These are phyloP conservation scores for Bubo bubo DNA, from an alignment of 2,113 vertebrate genomes.

Conservation along the genomic window DNA sequence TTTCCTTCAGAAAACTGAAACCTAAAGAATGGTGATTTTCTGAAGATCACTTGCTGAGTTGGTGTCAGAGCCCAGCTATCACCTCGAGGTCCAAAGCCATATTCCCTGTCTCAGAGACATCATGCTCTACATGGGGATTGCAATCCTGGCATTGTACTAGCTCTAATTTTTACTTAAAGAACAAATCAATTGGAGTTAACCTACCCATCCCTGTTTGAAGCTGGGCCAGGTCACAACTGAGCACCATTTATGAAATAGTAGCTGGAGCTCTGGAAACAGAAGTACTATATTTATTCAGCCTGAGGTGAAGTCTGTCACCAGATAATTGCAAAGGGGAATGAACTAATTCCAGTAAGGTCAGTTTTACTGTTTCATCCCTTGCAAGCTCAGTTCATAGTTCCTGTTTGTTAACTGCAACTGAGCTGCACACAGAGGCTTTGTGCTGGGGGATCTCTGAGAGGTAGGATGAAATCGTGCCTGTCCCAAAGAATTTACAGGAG, in stretches of 20 bases:
- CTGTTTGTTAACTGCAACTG: slow-evolving; percentile 32
- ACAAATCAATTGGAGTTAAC: not conserved
- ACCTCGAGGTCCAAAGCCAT: not conserved
- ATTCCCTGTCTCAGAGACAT: not conserved
- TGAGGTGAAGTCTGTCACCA: slow-evolving; percentile 54
- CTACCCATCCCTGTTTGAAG: slow-evolving; percentile 33
- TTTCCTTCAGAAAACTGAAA: not conserved
- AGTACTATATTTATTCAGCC: slow-evolving; percentile 60
- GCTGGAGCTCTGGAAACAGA: slow-evolving; percentile 34
- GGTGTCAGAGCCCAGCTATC: not conserved
- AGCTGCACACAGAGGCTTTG: not conserved
- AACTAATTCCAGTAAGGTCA: slow-evolving; percentile 55
- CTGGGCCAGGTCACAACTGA: slow-evolving; percentile 25
- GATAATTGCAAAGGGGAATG: slow-evolving; percentile 57
- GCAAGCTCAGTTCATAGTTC: slow-evolving; percentile 33
- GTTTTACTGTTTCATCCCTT: not conserved
- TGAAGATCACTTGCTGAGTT: not conserved
- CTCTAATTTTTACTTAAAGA: slow-evolving; percentile 32
- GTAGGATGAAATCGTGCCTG: not conserved
- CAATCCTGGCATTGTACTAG: not conserved
- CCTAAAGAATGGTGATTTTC: not conserved
- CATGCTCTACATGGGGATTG: not conserved
- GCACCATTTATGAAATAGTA: slow-evolving; percentile 31
- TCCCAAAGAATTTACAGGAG: not conserved
- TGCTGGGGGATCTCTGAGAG: not conserved